A percentile compares a stretch with the other conserved stretches of the same genome.
Evolutionary conservation across 2,888 invertebrate species (phyloP).

Genomic region (Drosophila nigritarsus): DNA sequence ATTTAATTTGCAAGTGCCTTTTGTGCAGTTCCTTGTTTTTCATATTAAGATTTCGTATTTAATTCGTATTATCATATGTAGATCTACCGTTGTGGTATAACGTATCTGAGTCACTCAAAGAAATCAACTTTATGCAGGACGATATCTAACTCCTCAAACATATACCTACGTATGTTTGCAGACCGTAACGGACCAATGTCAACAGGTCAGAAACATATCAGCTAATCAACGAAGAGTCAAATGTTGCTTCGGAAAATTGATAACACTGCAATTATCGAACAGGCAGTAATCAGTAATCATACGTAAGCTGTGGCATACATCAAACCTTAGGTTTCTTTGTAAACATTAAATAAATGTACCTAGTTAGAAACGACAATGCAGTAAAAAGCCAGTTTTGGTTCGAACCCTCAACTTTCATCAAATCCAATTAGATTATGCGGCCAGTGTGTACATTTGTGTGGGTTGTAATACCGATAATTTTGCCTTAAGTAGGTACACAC

Average conservation of each 20-base stretch:
- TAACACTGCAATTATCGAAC: conserved; percentile 7
- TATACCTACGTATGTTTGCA: background rate
- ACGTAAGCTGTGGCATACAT: background rate
- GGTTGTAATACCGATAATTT: conserved; percentile 3
- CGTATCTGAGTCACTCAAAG: background rate
- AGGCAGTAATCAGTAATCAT: background rate
- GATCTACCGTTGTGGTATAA: background rate
- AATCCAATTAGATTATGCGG: background rate
- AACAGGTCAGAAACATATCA: conserved; percentile 26
- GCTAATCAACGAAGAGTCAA: conserved; percentile 13
- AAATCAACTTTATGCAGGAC: background rate
- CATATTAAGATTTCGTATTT: background rate
- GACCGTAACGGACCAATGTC: background rate
- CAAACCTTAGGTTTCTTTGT: background rate
- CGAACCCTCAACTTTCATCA: background rate
- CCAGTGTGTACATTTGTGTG: conserved; percentile 7
- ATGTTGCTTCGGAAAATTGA: conserved; percentile 3
- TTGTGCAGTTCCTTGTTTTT: background rate
- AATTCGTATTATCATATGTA: background rate
- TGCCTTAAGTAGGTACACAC: conserved; percentile 28
- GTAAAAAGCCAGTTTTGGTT: background rate
- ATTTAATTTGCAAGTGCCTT: background rate
- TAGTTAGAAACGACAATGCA: background rate
- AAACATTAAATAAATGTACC: background rate
- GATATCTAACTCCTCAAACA: background rate